phyloP scores from a whole-genome alignment of 2,888 invertebrate species.

The Anarsia innoxiella region DNA sequence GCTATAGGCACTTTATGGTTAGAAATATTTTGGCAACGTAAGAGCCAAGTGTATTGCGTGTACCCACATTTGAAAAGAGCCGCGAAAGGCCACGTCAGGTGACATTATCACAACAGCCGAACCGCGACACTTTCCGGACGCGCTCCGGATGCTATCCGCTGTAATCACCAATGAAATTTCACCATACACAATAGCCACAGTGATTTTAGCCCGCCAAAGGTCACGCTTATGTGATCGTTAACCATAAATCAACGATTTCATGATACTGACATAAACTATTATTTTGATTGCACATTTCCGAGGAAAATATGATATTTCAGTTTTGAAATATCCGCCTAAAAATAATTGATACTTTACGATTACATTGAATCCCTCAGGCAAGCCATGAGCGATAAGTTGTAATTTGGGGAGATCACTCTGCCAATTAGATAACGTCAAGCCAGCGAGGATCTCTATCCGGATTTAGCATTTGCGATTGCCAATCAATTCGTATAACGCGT shows the following conservation, averaged over 20 bases:
- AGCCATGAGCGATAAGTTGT: no score
- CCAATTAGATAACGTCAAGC: no score
- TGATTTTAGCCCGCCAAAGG: constrained; percentile 41
- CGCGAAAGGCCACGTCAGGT: no score
- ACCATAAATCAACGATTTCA: constrained; percentile 52
- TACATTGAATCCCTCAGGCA: no score
- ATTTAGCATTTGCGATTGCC: constrained; percentile 4
- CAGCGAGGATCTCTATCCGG: no score
- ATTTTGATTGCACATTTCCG: constrained; percentile 51
- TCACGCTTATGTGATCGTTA: constrained; percentile 60
- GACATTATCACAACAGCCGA: constrained; percentile 49
- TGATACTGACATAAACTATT: constrained; percentile 31
- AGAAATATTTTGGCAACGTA: no score
- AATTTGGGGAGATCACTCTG: no score
- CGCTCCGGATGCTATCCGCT: constrained; percentile 61
- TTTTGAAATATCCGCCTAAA: constrained; percentile 24
- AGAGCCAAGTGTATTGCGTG: no score
- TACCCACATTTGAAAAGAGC: no score
- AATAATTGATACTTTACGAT: no score
- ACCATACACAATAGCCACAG: constrained; percentile 55
- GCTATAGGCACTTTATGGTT: no score
- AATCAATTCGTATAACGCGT: constrained; percentile 1
- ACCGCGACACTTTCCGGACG: constrained; percentile 66
- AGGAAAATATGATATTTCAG: constrained; percentile 33
- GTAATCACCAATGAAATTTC: constrained; percentile 71